Percentiles rank a stretch among this genome's conserved stretches.
phyloP scores from a whole-genome alignment of 2,797 vertebrate genomes.

The Ibycter americanus region DNA sequence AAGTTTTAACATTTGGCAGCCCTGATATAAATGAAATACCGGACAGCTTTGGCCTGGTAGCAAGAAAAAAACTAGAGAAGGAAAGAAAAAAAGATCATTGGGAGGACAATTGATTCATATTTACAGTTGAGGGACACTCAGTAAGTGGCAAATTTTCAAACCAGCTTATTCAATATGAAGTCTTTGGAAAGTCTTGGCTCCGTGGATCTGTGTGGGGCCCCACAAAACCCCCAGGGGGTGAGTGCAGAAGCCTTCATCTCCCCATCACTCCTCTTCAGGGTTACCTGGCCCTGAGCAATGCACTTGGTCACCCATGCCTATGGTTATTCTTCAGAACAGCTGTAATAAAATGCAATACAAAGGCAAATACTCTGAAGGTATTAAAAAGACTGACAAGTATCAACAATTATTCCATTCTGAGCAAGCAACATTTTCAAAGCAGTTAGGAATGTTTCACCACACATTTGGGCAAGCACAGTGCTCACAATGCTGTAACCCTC shows the following conservation, averaged over 20 bases:
- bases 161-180: background rate
- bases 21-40: background rate
- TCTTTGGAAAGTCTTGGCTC: background rate
- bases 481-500: background rate
- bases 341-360: background rate
- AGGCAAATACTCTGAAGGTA: background rate
- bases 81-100: accelerated
- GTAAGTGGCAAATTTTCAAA: background rate
- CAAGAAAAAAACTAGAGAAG: background rate
- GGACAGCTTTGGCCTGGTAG: background rate
- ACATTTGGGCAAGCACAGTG: background rate
- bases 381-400: background rate
- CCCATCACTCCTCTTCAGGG: background rate
- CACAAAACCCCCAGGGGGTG: background rate
- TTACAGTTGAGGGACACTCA: background rate
- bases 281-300: background rate
- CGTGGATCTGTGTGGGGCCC: background rate
- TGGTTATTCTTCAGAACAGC: background rate
- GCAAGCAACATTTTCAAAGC: background rate
- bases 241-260: background rate
- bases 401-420: background rate
- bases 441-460: background rate
- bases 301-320: background rate
- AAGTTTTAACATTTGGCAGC: background rate
- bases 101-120: background rate